Base-by-base conservation (phyloP, 2,797 vertebrate species). In the Mus minutoides region DNA sequence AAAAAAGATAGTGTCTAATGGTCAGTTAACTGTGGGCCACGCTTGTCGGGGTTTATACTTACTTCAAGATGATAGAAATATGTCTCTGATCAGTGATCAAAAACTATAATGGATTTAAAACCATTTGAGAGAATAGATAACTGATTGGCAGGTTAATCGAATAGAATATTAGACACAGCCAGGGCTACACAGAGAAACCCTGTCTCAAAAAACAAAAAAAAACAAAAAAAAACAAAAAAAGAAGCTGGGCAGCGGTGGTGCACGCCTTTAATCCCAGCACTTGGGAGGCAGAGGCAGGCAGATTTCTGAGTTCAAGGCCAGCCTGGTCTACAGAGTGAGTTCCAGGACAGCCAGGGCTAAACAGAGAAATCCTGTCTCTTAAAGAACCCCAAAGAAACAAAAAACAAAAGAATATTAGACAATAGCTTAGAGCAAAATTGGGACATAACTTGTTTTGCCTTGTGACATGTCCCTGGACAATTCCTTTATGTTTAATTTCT, bases 21-120 rank as follows among this genome's bases (percentile, higher is more conserved):
- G 14, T 43, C 46, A 79, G 14, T 85, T 95, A 79, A 86, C 77
- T 56, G 13, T 84, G 54, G 78, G 6, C 22, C 29, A 40, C 24
- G 12, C 77, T 94, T 78, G 13, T 67, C 37, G 17, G 46, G 14
- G 91, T 89, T 80, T 52, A 69, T 10, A 87, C 26, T 62, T 64
- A 90, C 14, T 29, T 93, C 90, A 77, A 73, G 37, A 78, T 79
- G 31, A 31, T 92, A 73, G 62, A 82, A 91, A 82, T 88, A 52
- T 54, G 7, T 83, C 26, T 71, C 29, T 93, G 77, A 78, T 17
- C 40, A 88, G 37, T 54, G 14, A 88, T 89, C 12, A 64, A 43
- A 82, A 80, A 76, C 84, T 80, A 43, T 37, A 94, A 21, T 79
- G 54, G 77, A 26, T 40, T 88, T 88, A 95, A 94, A 92, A 60